Percentiles rank a stretch among this genome's conserved stretches.
phyloP scores from a whole-genome alignment of 1,140 invertebrate genomes.

The Ostrea edulis region DNA sequence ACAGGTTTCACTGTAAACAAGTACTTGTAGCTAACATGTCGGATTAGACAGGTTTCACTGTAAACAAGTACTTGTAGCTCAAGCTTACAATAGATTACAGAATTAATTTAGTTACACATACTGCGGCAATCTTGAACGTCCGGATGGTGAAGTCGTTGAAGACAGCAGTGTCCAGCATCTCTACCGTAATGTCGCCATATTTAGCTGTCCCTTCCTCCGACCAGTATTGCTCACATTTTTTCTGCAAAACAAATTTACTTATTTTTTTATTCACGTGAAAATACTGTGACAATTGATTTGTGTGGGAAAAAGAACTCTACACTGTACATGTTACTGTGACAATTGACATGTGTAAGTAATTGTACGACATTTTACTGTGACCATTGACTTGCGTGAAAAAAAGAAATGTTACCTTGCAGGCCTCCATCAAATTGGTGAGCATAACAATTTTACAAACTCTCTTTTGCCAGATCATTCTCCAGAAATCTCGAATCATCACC shows the following conservation, averaged over 20 bases:
- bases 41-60: neutral
- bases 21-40: neutral
- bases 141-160: conserved; percentile 74
- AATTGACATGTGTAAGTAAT: no score
- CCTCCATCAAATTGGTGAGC: conserved; percentile 97
- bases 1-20: neutral
- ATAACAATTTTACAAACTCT: conserved; percentile 99
- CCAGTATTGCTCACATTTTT: conserved; percentile 99
- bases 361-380: no score
- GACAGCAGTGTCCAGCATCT: conserved; percentile 67
- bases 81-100: no score
- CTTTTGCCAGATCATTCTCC: conserved; percentile 99
- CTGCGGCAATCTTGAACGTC: conserved; percentile 72
- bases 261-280: no score
- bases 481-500: conserved; percentile 92
- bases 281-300: neutral
- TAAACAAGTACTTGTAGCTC: neutral
- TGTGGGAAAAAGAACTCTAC: no score
- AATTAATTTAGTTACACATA: conserved; percentile 68
- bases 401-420: conserved; percentile 87
- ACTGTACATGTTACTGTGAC: no score
- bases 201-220: conserved; percentile 93
- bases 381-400: neutral
- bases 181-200: conserved; percentile 88
- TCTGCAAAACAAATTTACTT: conserved; percentile 82